Conservation (phyloP, 2,113 vertebrate species). For the Lampris incognitus region DNA sequence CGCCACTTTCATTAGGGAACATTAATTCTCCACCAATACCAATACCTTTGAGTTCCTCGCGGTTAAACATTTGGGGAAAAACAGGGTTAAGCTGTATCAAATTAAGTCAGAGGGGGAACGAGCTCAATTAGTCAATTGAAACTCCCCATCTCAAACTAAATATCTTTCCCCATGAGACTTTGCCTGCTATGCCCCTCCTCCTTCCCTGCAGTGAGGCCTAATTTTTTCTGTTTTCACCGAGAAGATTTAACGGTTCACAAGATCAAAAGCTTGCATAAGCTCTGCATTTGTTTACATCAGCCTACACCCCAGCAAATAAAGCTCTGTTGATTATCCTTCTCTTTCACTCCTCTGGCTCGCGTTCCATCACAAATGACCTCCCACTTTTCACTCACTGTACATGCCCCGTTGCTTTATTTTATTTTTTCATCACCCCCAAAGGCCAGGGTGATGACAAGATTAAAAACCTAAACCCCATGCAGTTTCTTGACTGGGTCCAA, state of each 20-base stretch:
- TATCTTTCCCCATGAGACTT: constrained; percentile 71
- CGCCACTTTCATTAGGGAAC: constrained; percentile 71
- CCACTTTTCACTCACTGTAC: constrained; percentile 32
- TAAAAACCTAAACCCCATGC: neutral
- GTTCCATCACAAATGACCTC: constrained; percentile 49
- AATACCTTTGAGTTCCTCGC: constrained; percentile 53
- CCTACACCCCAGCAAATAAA: constrained; percentile 67
- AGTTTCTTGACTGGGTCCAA: constrained; percentile 20
- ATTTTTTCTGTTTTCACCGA: constrained; percentile 72
- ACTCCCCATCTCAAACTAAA: constrained; percentile 72
- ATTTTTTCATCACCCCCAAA: constrained; percentile 9
- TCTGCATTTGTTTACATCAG: constrained; percentile 77
- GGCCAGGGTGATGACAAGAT: constrained; percentile 22
- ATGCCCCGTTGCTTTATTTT: constrained; percentile 14
- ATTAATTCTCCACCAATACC: constrained; percentile 58
- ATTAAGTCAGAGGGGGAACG: constrained; percentile 68
- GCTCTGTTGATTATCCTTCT: constrained; percentile 51
- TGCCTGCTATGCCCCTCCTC: constrained; percentile 59
- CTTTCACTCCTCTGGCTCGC: constrained; percentile 47
- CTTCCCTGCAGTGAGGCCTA: constrained; percentile 61
- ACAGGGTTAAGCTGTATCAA: constrained; percentile 71
- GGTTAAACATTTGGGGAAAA: constrained; percentile 70
- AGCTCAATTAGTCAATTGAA: constrained; percentile 69
- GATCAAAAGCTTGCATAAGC: constrained; percentile 79
- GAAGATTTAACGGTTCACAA: constrained; percentile 78